phyloP scores from a whole-genome alignment of 2,888 invertebrate genomes.

The Drosophila atripex region DNA sequence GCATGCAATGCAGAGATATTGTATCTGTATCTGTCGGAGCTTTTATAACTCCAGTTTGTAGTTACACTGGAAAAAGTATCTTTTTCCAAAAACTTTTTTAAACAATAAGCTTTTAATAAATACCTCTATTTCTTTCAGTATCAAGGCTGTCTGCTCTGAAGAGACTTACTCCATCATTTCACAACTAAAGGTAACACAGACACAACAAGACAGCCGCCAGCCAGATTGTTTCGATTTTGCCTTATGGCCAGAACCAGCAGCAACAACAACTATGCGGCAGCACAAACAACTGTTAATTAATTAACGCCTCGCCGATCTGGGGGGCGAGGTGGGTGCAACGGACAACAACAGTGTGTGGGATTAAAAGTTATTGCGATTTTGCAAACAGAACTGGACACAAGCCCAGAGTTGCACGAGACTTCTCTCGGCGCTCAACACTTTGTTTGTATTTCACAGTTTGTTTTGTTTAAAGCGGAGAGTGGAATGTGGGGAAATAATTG shows the following conservation, averaged over 20 bases:
- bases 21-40: slow-evolving; percentile 5
- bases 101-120: no score
- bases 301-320: slow-evolving; percentile 59
- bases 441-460: neutral
- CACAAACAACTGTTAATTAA: slow-evolving; percentile 63
- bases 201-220: slow-evolving; percentile 11
- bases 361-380: slow-evolving; percentile 18
- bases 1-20: slow-evolving; percentile 55
- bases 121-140: no score
- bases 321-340: slow-evolving; percentile 14
- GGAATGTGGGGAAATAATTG: neutral
- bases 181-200: slow-evolving; percentile 45
- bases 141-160: slow-evolving; percentile 29
- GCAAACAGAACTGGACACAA: neutral
- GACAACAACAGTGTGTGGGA: neutral
- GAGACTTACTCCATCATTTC: slow-evolving; percentile 48
- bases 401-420: neutral
- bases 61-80: neutral
- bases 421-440: slow-evolving; percentile 7
- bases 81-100: no score
- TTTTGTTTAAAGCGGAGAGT: slow-evolving; percentile 3
- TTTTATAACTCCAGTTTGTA: neutral
- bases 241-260: slow-evolving; percentile 9
- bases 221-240: slow-evolving; percentile 7
- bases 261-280: no score